phyloP scores from a whole-genome alignment of 2,888 invertebrate genomes.

The Melangyna quadrimaculata region DNA sequence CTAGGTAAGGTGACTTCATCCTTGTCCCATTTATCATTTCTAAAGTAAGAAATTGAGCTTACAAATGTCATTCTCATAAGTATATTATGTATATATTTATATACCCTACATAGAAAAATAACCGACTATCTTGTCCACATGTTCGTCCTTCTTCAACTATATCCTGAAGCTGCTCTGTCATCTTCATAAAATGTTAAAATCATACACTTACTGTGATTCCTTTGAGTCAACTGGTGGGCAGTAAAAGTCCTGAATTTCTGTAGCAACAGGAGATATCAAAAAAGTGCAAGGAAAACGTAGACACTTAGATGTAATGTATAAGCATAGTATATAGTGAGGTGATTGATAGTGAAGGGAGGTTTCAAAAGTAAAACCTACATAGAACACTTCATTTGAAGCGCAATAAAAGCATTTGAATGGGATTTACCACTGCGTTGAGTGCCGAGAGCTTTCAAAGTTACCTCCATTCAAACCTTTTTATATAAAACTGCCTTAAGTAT shows the following conservation, averaged over 20 bases:
- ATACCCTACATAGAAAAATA: not conserved
- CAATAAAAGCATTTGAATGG: slow-evolving; percentile 27
- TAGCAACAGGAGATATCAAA: not conserved
- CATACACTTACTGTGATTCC: slow-evolving; percentile 1
- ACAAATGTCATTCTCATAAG: not conserved
- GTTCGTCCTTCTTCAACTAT: not conserved
- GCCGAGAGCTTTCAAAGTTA: slow-evolving; percentile 16
- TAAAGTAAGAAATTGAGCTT: not conserved
- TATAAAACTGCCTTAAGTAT: slow-evolving; percentile 19
- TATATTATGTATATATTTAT: not conserved
- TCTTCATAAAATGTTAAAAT: slow-evolving; percentile 24
- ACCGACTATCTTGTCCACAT: not conserved
- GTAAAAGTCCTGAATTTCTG: not conserved
- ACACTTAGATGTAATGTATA: not conserved
- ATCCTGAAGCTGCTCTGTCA: not conserved
- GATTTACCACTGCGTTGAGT: slow-evolving; percentile 14
- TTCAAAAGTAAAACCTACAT: not conserved
- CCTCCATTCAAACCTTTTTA: not conserved
- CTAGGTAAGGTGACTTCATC: not conserved
- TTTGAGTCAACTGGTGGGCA: slow-evolving; percentile 23
- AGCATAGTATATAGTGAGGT: not conserved
- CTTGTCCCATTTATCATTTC: not conserved
- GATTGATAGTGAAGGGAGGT: not conserved
- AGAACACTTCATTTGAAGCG: slow-evolving; percentile 25
- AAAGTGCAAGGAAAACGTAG: slow-evolving; percentile 13